Percentiles rank a stretch among this genome's conserved stretches.
These are phyloP conservation scores for Hippocampus guttulatus DNA, from an alignment of 2,113 vertebrate species.

Conservation along the genomic window DNA sequence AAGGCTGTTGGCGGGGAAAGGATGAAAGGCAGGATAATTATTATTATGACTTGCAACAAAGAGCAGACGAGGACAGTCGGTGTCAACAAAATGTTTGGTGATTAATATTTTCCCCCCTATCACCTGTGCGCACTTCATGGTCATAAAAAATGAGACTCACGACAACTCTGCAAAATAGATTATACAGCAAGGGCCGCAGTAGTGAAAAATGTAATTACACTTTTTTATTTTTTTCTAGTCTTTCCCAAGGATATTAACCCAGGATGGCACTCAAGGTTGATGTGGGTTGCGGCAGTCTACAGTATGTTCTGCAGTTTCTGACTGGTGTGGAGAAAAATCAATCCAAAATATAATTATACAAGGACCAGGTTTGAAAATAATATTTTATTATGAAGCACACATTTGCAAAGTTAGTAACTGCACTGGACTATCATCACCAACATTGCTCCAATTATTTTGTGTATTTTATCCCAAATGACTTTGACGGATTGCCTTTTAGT, in stretches of 20 bases:
- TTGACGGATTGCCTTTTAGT: background rate
- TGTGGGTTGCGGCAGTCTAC: slow-evolving; percentile 11
- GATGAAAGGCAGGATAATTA: slow-evolving; percentile 59
- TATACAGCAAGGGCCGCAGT: slow-evolving; percentile 31
- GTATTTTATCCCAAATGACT: background rate
- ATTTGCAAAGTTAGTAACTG: slow-evolving; percentile 30
- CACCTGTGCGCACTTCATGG: slow-evolving; percentile 43
- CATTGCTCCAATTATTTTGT: background rate
- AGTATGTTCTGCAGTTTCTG: slow-evolving; percentile 18
- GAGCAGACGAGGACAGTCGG: slow-evolving; percentile 46
- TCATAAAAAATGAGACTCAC: slow-evolving; percentile 29
- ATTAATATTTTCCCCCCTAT: slow-evolving; percentile 54
- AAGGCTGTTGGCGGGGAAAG: slow-evolving; percentile 16
- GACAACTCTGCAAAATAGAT: slow-evolving; percentile 48
- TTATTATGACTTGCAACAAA: slow-evolving; percentile 64
- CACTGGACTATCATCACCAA: slow-evolving; percentile 5
- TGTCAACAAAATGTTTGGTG: slow-evolving; percentile 63
- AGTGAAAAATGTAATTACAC: slow-evolving; percentile 47
- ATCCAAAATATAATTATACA: slow-evolving; percentile 38
- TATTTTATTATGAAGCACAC: slow-evolving; percentile 27
- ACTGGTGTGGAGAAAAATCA: slow-evolving; percentile 32
- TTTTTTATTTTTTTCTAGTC: slow-evolving; percentile 23
- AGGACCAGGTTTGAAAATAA: slow-evolving; percentile 21
- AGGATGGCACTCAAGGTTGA: slow-evolving; percentile 26
- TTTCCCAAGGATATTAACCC: slow-evolving; percentile 37